Conservation (phyloP, 2,888 invertebrate genomes). For the Cyclophora punctaria region DNA sequence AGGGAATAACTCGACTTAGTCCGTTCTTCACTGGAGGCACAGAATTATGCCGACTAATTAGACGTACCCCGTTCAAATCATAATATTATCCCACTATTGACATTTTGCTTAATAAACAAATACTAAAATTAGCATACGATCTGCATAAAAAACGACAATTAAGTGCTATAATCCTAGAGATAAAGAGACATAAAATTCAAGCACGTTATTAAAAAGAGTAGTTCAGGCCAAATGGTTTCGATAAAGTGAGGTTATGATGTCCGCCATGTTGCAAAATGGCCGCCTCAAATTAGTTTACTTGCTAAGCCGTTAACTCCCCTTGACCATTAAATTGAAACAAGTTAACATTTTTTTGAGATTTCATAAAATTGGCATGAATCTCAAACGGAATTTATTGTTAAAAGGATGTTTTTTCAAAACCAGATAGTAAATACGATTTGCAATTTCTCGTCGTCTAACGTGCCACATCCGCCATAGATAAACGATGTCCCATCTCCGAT, state of each 20-base stretch:
- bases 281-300: slow-evolving; percentile 47
- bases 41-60: too few relatives aligned
- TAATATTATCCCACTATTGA: too few relatives aligned
- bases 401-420: too few relatives aligned
- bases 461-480: slow-evolving; percentile 54
- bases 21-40: too few relatives aligned
- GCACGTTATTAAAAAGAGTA: slow-evolving; percentile 66
- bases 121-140: slow-evolving; percentile 29
- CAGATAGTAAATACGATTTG: slow-evolving; percentile 55
- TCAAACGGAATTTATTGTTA: slow-evolving; percentile 14
- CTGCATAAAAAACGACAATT: slow-evolving; percentile 51
- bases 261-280: slow-evolving; percentile 52
- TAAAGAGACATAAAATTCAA: slow-evolving; percentile 67
- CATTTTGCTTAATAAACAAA: not conserved
- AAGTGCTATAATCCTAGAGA: slow-evolving; percentile 50
- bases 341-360: slow-evolving; percentile 26
- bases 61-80: too few relatives aligned
- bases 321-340: slow-evolving; percentile 24
- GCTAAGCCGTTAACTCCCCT: slow-evolving; percentile 28
- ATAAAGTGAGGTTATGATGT: slow-evolving; percentile 60
- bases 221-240: slow-evolving; percentile 60
- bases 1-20: too few relatives aligned
- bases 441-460: slow-evolving; percentile 45
- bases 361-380: slow-evolving; percentile 15
- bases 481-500: slow-evolving; percentile 27